Evolutionary conservation across 2,888 invertebrate genomes (phyloP).

Genomic region (Alcis repandata): DNA sequence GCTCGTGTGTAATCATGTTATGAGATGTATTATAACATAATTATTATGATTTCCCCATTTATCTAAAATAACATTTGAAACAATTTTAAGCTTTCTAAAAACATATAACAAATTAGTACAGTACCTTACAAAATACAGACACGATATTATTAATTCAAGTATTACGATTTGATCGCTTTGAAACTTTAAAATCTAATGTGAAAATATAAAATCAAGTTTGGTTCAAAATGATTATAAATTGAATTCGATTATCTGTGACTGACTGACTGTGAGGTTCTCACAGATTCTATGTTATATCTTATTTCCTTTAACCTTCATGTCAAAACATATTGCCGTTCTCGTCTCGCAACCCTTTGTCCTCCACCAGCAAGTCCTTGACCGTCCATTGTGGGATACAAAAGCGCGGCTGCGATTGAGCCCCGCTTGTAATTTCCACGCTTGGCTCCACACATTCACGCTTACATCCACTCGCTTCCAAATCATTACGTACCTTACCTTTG

Average conservation of each 20-base stretch:
- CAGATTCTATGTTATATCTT: slow-evolving; percentile 11
- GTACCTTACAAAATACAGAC: background rate
- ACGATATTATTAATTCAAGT: background rate
- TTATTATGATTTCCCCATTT: background rate
- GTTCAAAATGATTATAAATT: background rate
- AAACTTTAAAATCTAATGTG: background rate
- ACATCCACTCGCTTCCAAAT: slow-evolving; percentile 84
- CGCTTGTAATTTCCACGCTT: slow-evolving; percentile 83
- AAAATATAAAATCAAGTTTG: background rate
- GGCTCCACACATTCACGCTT: slow-evolving; percentile 80
- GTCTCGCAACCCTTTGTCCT: slow-evolving; percentile 76
- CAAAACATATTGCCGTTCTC: slow-evolving; percentile 52
- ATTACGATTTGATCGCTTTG: background rate
- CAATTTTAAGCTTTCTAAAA: background rate
- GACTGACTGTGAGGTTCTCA: no score
- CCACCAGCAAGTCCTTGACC: slow-evolving; percentile 82
- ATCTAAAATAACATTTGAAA: background rate
- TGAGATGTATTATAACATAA: background rate
- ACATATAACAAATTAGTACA: background rate
- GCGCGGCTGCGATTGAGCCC: slow-evolving; percentile 79
- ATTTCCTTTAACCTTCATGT: slow-evolving; percentile 38
- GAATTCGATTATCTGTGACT: no score
- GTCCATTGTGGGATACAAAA: slow-evolving; percentile 78
- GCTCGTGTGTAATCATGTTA: no score
- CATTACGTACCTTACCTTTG: slow-evolving; percentile 83